Evolutionary conservation across 2,797 vertebrate genomes (phyloP), one percentile per base, ranked within the genome.

Genomic region (Simalia tracyae): DNA sequence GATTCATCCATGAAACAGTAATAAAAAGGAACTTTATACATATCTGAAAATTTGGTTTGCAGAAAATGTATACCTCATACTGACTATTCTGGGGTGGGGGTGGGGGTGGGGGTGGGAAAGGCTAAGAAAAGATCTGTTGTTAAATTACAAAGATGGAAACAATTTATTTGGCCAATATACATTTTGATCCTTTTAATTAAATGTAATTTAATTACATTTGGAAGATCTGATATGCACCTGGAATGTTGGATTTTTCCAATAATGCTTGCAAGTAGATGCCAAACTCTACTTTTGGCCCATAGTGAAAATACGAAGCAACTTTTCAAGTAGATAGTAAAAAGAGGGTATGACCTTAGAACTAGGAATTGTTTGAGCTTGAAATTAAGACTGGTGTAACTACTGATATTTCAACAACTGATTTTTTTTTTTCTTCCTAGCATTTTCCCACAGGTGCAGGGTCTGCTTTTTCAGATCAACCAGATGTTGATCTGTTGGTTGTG

Each of bases 261-360:
- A 91, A 93, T 90, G 54, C 85, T 31, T 91, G 36, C 64, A 92
- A n/a, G 91, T 91, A 81, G 94, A 91, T 57, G 92, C 56, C 85
- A 68, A 90, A 89, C 84, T 63, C 81, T 81, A 68, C 64, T 84
- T 84, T 86, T 42, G 50, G 28, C 14, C 68, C 63, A 84, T 91
- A 92, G 89, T 89, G 87, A 89, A 92, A 93, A 89, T 84, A 91
- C 84, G 66, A 14, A 89, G 85, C 59, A 90, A 59, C 90, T 92
- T 94, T 93, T 86, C 61, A 84, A 88, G 42, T 64, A 94, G 88
- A 88, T 94, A 88, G 81, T 91, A 54, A 86, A 88, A 89, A 92
- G 86, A 88, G 64, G 91, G 60, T 89, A 84, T 64, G 86, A 86
- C 61, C 84, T 94, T 93, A 59, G 17, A 89, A 89, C 61, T 28